Conservation (phyloP, 2,113 vertebrate species). For the Oncorhynchus kisutch region DNA sequence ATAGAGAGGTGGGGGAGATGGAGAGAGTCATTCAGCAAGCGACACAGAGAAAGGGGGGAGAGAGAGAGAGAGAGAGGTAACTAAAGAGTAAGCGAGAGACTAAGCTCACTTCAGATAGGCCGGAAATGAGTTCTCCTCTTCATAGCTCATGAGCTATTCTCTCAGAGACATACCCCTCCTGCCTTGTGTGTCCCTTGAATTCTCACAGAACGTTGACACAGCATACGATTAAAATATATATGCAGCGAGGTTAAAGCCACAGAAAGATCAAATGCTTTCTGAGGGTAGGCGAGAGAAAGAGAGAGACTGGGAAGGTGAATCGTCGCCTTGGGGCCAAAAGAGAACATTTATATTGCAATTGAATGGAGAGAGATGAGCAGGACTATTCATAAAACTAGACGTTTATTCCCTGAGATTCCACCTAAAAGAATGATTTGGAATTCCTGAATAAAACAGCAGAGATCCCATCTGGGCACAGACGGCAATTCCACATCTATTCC, state of each 20-base stretch:
- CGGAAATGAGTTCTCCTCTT: conserved; percentile 74
- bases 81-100: background rate
- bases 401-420: conserved; percentile 21
- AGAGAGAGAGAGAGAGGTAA: background rate
- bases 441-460: background rate
- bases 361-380: conserved; percentile 48
- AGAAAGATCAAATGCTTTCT: conserved; percentile 61
- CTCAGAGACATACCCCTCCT: conserved; percentile 53
- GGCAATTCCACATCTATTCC: background rate
- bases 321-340: conserved; percentile 50
- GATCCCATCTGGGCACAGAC: background rate
- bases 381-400: conserved; percentile 47
- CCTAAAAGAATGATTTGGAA: background rate
- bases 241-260: conserved; percentile 58
- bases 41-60: background rate
- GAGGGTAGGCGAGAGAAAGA: conserved; percentile 21
- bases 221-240: conserved; percentile 74
- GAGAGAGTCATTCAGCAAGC: background rate
- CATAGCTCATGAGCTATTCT: conserved; percentile 73
- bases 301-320: conserved; percentile 44
- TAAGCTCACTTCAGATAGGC: conserved; percentile 54
- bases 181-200: conserved; percentile 49
- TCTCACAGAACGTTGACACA: conserved; percentile 54
- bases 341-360: conserved; percentile 50
- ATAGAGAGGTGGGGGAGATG: background rate